Evolutionary conservation across 2,113 vertebrate genomes (phyloP).

Genomic region (Geococcyx californianus): DNA sequence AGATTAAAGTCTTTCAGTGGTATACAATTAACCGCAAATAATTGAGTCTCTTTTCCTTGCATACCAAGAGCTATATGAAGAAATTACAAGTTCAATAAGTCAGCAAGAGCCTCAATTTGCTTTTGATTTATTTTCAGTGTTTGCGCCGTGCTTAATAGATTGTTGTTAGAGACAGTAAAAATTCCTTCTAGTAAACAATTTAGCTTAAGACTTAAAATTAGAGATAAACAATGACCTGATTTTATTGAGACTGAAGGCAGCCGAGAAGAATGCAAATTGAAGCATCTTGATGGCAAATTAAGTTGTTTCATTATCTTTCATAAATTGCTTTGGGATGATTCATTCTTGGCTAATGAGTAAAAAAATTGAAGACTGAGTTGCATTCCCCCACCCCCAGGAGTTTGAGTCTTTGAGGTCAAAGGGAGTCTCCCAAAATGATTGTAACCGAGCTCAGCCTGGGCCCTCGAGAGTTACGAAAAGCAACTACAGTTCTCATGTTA

Average conservation of each 20-base stretch:
- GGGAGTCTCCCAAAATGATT: not conserved
- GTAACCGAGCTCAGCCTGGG: not conserved
- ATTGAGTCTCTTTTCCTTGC: not conserved
- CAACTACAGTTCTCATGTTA: not conserved
- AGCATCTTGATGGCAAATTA: slow-evolving; percentile 56
- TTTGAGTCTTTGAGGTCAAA: not conserved
- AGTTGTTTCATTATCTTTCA: slow-evolving; percentile 60
- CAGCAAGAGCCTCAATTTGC: slow-evolving; percentile 41
- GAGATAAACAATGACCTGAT: slow-evolving; percentile 61
- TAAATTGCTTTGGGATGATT: slow-evolving; percentile 58
- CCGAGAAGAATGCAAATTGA: slow-evolving; percentile 47
- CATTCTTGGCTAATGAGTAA: slow-evolving; percentile 32
- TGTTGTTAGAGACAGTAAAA: slow-evolving; percentile 51
- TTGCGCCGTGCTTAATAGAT: slow-evolving; percentile 52
- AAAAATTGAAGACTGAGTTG: not conserved
- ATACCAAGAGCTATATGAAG: not conserved
- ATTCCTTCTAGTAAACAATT: slow-evolving; percentile 59
- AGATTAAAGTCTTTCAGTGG: not conserved
- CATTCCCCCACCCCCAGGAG: not conserved
- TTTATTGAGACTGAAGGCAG: slow-evolving; percentile 13
- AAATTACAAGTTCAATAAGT: slow-evolving; percentile 51
- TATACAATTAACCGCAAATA: slow-evolving; percentile 38
- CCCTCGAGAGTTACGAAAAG: not conserved
- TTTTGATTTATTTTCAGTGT: slow-evolving; percentile 68
- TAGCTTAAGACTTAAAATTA: slow-evolving; percentile 64